Conservation (phyloP, 2,113 vertebrate genomes). For the Ivindomyrus marchei region DNA sequence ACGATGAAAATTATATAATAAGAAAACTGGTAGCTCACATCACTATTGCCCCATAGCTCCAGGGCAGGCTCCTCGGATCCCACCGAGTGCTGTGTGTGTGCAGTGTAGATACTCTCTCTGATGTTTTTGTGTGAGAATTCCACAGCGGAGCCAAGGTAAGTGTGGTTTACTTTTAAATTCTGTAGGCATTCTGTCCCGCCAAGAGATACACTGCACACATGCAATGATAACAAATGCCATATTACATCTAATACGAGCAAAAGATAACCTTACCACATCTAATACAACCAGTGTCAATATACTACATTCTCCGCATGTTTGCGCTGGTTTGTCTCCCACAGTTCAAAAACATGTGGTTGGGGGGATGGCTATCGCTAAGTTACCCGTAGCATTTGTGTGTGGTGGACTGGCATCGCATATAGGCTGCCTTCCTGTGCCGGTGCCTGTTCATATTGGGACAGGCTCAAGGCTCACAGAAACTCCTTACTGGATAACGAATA, state of each 20-base stretch:
- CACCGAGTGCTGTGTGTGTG: neutral
- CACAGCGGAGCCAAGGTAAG: neutral
- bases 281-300: neutral
- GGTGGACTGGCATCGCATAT: neutral
- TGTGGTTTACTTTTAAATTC: neutral
- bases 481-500: neutral
- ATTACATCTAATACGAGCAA: neutral
- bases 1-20: neutral
- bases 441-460: neutral
- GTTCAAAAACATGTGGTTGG: neutral
- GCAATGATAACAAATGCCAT: neutral
- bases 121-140: neutral
- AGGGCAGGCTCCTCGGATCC: neutral
- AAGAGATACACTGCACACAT: neutral
- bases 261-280: neutral
- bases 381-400: neutral
- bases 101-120: neutral
- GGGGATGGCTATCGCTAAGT: neutral
- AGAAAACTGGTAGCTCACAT: neutral
- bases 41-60: neutral
- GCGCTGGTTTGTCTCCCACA: neutral
- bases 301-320: neutral
- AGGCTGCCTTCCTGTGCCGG: neutral
- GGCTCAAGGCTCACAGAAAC: neutral
- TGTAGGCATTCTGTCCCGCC: neutral